phyloP scores from a whole-genome alignment of 1,140 invertebrate species.

The Belonocnema kinseyi region DNA sequence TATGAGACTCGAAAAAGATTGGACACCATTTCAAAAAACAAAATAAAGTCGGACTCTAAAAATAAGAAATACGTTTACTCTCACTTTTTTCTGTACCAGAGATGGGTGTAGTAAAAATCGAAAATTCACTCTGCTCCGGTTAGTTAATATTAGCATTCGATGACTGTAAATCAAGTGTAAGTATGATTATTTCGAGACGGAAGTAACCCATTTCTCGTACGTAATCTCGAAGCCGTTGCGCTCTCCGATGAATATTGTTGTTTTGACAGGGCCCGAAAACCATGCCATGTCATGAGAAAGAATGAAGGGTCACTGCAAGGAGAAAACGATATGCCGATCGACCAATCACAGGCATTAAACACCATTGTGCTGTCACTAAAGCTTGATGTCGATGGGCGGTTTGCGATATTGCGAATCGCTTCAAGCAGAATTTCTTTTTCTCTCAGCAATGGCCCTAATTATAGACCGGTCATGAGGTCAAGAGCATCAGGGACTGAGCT shows the following conservation, averaged over 20 bases:
- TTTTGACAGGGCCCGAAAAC: constrained; percentile 27
- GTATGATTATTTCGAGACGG: constrained; percentile 29
- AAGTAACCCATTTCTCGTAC: constrained; percentile 9
- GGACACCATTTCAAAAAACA: too few relatives aligned
- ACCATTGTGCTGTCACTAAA: constrained; percentile 22
- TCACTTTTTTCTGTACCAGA: not conserved
- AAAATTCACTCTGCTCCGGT: not conserved
- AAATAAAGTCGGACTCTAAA: too few relatives aligned
- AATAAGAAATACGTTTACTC: not conserved
- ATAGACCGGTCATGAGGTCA: constrained; percentile 12
- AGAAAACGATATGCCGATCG: constrained; percentile 32
- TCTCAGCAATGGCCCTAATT: constrained; percentile 20
- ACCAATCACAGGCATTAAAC: constrained; percentile 26
- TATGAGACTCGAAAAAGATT: too few relatives aligned
- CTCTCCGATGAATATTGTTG: constrained; percentile 21
- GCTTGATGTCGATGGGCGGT: constrained; percentile 25
- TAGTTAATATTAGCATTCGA: constrained; percentile 20
- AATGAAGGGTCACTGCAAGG: constrained; percentile 31
- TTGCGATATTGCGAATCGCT: constrained; percentile 12
- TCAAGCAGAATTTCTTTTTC: constrained; percentile 18
- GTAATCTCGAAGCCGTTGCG: constrained; percentile 22
- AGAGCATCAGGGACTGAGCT: not conserved
- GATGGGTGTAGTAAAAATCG: not conserved
- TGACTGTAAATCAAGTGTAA: constrained; percentile 9
- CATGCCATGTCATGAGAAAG: constrained; percentile 16